These are phyloP conservation scores for Hycleus phaleratus DNA, from an alignment of 1,140 invertebrate species.

Conservation along the genomic window DNA sequence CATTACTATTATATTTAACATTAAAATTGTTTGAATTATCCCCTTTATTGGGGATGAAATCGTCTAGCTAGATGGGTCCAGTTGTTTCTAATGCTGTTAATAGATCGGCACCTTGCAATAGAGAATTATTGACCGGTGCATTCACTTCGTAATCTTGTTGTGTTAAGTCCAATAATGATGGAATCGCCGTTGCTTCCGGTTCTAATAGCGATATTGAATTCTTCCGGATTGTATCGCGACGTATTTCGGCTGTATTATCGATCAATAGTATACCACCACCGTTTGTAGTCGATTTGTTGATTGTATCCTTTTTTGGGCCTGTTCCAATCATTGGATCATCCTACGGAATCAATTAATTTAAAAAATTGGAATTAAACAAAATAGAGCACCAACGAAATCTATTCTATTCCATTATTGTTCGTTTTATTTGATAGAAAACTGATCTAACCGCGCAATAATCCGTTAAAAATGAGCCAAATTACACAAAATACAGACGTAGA, in stretches of 20 bases:
- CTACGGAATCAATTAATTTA: constrained; percentile 1
- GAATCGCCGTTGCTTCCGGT: constrained; percentile 37
- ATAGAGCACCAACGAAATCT: no score
- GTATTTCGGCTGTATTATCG: not conserved
- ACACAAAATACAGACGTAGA: no score
- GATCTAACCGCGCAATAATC: no score
- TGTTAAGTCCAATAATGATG: constrained; percentile 45
- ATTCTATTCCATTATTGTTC: no score
- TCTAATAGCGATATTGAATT: constrained; percentile 41
- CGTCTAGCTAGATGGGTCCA: constrained; percentile 29
- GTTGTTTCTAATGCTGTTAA: constrained; percentile 44
- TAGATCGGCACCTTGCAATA: constrained; percentile 48
- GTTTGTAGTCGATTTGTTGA: not conserved
- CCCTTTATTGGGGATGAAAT: no score
- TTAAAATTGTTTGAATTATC: no score
- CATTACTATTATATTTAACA: no score
- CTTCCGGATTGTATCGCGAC: constrained; percentile 27
- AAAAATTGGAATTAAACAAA: no score
- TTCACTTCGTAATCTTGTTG: constrained; percentile 51
- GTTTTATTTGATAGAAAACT: no score
- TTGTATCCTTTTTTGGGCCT: constrained; percentile 2
- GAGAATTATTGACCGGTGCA: constrained; percentile 42
- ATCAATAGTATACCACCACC: not conserved
- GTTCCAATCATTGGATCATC: constrained; percentile 14
- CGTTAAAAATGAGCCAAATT: no score